Percentiles rank a stretch among this genome's conserved stretches.
Conservation (phyloP, 1,140 invertebrate species). For the Vollenhovia emeryi region DNA sequence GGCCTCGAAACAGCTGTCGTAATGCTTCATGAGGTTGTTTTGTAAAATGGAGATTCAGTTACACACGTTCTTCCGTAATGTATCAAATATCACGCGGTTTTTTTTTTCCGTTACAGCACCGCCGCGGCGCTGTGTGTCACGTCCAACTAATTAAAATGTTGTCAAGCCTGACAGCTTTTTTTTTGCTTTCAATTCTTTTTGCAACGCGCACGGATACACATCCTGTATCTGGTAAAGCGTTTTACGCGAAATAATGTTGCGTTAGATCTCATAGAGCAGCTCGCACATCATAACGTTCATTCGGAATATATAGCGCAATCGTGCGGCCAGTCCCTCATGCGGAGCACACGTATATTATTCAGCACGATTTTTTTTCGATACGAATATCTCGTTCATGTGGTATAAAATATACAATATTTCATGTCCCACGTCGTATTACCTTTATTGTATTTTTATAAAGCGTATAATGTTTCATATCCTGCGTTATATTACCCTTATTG, state of each 20-base stretch:
- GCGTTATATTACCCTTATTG: neutral
- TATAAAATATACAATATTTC: conserved; percentile 9
- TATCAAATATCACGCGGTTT: conserved; percentile 43
- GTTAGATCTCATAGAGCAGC: conserved; percentile 27
- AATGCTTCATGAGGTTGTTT: conserved; percentile 37
- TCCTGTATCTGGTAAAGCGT: conserved; percentile 13
- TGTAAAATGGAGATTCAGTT: conserved; percentile 38
- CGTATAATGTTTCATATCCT: neutral
- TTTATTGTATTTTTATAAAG: conserved; percentile 17
- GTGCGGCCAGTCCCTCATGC: conserved; percentile 5
- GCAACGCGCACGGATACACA: neutral
- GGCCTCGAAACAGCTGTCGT: conserved; percentile 46
- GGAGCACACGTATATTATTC: conserved; percentile 1
- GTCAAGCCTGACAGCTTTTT: conserved; percentile 40
- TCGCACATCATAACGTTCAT: conserved; percentile 30
- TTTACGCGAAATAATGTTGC: conserved; percentile 32
- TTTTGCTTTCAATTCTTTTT: conserved; percentile 28
- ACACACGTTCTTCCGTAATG: conserved; percentile 39
- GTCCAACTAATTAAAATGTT: conserved; percentile 43
- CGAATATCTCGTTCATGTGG: neutral
- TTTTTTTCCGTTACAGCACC: conserved; percentile 29
- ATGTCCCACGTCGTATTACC: neutral
- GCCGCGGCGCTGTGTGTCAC: conserved; percentile 1
- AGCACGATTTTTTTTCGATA: conserved; percentile 39
- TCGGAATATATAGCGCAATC: conserved; percentile 13